phyloP scores from a whole-genome alignment of 2,888 invertebrate species.

The Agonopterix arenella region DNA sequence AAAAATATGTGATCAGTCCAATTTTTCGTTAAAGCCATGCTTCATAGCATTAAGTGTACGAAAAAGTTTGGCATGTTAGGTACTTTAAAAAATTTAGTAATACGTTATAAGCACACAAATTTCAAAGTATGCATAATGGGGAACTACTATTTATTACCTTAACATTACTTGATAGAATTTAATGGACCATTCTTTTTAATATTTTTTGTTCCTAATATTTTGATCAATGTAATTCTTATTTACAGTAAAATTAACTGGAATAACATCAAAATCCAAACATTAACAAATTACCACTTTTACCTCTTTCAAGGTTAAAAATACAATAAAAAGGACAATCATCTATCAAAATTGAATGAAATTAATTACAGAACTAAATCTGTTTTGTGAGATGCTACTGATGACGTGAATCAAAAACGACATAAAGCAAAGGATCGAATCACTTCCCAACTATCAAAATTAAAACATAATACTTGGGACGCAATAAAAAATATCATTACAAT shows the following conservation, averaged over 20 bases:
- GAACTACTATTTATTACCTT: constrained; percentile 45
- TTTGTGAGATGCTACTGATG: no score
- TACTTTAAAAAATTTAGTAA: constrained; percentile 19
- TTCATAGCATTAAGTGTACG: constrained; percentile 46
- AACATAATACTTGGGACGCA: constrained; percentile 20
- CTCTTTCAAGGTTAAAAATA: no score
- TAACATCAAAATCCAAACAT: constrained; percentile 11
- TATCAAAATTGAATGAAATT: no score
- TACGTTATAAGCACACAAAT: constrained; percentile 47
- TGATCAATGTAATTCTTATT: constrained; percentile 51
- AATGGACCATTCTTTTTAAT: constrained; percentile 65
- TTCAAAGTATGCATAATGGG: constrained; percentile 46
- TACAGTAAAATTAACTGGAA: constrained; percentile 42
- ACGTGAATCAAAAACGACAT: no score
- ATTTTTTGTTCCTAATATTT: constrained; percentile 56
- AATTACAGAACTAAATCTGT: no score
- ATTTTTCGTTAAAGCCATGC: constrained; percentile 59
- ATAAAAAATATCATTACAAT: constrained; percentile 27
- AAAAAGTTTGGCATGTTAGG: constrained; percentile 58
- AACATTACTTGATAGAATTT: constrained; percentile 59
- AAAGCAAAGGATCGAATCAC: no score
- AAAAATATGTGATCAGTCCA: constrained; percentile 41
- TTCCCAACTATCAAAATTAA: no score
- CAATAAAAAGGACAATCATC: no score
- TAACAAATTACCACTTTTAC: no score